These are phyloP conservation scores for Aphaenogaster ashmeadi DNA, from an alignment of 1,140 invertebrate species.

Conservation along the genomic window DNA sequence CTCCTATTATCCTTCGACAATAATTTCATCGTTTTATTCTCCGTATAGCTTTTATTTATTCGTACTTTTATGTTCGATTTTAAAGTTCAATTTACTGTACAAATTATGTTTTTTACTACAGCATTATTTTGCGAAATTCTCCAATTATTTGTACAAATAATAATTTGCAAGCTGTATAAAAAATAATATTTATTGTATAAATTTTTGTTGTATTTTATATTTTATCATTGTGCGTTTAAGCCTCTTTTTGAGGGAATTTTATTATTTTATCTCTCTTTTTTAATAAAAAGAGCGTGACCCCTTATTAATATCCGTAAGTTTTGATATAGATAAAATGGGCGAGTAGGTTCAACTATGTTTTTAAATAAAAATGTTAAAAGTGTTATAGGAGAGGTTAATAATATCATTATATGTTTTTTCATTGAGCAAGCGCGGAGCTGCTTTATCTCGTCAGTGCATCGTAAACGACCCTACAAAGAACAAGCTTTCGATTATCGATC, in stretches of 20 bases:
- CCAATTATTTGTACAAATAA: background rate
- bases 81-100: background rate
- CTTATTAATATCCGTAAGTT: constrained; percentile 18
- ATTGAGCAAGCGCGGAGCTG: constrained; percentile 16
- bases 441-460: constrained; percentile 29
- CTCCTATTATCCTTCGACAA: background rate
- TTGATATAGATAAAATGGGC: constrained; percentile 8
- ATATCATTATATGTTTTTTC: constrained; percentile 53
- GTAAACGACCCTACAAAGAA: constrained; percentile 34
- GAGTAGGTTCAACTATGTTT: background rate
- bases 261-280: background rate
- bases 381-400: constrained; percentile 43
- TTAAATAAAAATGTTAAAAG: constrained; percentile 54
- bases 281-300: background rate
- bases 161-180: background rate
- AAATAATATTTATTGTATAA: constrained; percentile 10
- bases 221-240: background rate
- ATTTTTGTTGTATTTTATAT: background rate
- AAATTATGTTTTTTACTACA: background rate
- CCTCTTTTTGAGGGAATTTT: background rate
- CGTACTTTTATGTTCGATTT: background rate
- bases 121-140: background rate
- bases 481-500: constrained; percentile 44
- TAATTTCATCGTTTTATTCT: background rate
- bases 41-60: background rate